phyloP scores from a whole-genome alignment of 92 coral and sea anemone genomes.

The Epizoanthus stellaris region DNA sequence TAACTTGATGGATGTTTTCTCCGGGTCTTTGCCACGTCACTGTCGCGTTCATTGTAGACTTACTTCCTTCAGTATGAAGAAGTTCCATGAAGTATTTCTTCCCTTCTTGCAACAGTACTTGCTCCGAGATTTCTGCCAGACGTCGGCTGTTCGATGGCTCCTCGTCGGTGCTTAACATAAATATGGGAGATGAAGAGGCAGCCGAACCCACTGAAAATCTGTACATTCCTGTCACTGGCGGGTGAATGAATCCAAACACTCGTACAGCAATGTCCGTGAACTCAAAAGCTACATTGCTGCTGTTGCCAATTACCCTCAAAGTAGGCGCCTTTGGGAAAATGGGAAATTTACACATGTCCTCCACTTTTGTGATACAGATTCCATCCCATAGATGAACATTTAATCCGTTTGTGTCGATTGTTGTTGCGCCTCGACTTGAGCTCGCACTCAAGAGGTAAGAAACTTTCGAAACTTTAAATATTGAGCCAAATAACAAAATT shows the following conservation, averaged over 20 bases:
- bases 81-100: conserved; percentile 42
- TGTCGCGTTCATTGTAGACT: conserved; percentile 2
- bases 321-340: conserved; percentile 39
- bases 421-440: background rate
- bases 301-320: conserved; percentile 17
- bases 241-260: conserved; percentile 38
- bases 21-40: conserved; percentile 45
- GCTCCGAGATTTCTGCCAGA: background rate
- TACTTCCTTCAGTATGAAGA: background rate
- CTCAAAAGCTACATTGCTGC: conserved; percentile 7
- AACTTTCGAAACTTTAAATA: background rate
- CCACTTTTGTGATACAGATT: conserved; percentile 5
- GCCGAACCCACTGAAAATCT: conserved; percentile 24
- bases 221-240: conserved; percentile 31
- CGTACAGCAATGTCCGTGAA: conserved; percentile 36
- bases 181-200: conserved; percentile 4
- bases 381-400: conserved; percentile 39
- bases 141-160: conserved; percentile 29
- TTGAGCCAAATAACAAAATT: background rate
- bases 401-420: background rate
- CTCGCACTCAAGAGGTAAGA: background rate
- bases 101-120: conserved; percentile 22
- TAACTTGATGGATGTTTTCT: conserved; percentile 19
- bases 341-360: conserved; percentile 18
- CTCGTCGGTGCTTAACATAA: conserved; percentile 27